Conservation (phyloP, 2,888 invertebrate species). For the Timema cristinae region DNA sequence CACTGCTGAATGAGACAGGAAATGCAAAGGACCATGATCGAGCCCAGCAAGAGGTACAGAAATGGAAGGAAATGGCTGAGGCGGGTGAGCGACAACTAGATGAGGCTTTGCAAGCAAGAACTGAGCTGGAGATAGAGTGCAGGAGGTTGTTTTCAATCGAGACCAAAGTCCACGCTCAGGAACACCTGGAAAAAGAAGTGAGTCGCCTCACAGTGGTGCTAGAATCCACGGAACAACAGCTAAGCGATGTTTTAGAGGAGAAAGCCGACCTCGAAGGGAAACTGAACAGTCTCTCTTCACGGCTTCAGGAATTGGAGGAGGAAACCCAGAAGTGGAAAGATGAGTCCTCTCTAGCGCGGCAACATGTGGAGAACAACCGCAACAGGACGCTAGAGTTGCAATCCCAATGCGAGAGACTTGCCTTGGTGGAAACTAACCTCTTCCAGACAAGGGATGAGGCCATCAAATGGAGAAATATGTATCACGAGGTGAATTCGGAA, state of each 20-base stretch:
- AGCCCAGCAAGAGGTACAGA: slow-evolving; percentile 19
- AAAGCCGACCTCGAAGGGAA: no score
- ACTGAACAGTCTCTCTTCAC: no score
- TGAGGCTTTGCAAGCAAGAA: slow-evolving; percentile 16
- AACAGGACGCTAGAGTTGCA: no score
- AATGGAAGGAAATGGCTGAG: slow-evolving; percentile 24
- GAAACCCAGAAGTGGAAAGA: no score
- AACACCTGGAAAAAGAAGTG: slow-evolving; percentile 20
- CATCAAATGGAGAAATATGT: background rate
- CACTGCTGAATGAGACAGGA: background rate
- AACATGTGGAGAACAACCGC: no score
- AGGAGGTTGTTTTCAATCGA: slow-evolving; percentile 19
- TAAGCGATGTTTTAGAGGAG: slow-evolving; percentile 14
- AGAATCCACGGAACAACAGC: slow-evolving; percentile 11
- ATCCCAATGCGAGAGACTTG: no score
- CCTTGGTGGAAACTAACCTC: no score
- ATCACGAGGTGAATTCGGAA: background rate
- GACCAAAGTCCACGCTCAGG: slow-evolving; percentile 22
- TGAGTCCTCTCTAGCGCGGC: no score
- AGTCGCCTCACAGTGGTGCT: slow-evolving; percentile 23
- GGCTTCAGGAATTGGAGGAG: no score
- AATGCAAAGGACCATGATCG: background rate
- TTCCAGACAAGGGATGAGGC: background rate
- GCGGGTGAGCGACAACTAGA: slow-evolving; percentile 25
- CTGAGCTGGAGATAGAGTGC: slow-evolving; percentile 27